Conservation (phyloP, 2,113 vertebrate species). For the Mustela nigripes region DNA sequence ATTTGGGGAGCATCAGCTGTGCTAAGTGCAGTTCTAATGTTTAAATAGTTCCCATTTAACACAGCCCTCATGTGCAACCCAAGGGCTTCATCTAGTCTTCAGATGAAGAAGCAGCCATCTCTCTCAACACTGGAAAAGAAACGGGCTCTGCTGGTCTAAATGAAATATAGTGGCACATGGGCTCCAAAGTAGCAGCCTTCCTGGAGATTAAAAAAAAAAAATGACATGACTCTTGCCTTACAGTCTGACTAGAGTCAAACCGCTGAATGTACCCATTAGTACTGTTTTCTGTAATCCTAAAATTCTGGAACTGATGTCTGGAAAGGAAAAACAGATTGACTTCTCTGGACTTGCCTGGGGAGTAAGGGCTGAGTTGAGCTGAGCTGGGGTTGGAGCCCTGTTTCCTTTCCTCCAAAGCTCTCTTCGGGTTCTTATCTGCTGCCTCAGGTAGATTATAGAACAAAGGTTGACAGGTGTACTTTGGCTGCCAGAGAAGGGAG, state of each 20-base stretch:
- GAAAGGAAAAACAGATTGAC: neutral
- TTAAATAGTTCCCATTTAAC: neutral
- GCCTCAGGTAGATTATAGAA: neutral
- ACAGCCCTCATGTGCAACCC: neutral
- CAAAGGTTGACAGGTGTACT: neutral
- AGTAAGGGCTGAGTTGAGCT: neutral
- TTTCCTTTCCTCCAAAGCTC: neutral
- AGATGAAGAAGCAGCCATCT: neutral
- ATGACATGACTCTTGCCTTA: neutral
- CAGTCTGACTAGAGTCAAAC: neutral
- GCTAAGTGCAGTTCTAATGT: neutral
- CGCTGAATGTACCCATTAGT: neutral
- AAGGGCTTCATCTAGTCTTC: neutral
- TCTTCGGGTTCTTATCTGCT: neutral
- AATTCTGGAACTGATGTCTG: neutral
- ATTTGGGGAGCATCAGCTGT: neutral
- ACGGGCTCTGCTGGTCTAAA: neutral
- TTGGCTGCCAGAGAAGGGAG: neutral
- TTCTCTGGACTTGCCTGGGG: neutral
- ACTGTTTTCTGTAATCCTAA: neutral
- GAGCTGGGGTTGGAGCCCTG: neutral
- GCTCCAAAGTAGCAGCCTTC: neutral
- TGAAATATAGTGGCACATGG: neutral
- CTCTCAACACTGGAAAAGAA: neutral
- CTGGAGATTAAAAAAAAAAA: neutral